Percentiles rank a stretch among this genome's conserved stretches.
These are phyloP conservation scores for Ditula angustiorana DNA, from an alignment of 2,888 invertebrate genomes.

Conservation along the genomic window DNA sequence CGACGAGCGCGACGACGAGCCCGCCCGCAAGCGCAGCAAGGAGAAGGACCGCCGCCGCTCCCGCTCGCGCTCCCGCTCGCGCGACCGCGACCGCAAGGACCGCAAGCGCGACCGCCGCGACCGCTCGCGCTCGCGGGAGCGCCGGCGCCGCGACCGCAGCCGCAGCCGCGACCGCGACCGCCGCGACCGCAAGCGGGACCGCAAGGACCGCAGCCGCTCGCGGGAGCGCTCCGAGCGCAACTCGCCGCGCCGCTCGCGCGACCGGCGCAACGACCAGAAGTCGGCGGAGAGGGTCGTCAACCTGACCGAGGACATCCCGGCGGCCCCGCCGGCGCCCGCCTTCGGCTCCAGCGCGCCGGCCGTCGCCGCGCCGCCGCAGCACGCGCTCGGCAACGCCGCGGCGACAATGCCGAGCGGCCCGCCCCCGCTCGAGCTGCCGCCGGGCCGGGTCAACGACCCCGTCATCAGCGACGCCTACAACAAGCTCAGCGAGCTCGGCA, in stretches of 20 bases:
- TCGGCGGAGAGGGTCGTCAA: conserved; percentile 61
- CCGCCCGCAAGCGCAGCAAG: conserved; percentile 61
- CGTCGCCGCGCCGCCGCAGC: conserved; percentile 5
- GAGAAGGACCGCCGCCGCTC: conserved; percentile 68
- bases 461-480: conserved; percentile 65
- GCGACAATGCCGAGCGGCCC: conserved; percentile 39
- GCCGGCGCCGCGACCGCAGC: conserved; percentile 85
- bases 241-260: conserved; percentile 78
- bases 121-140: conserved; percentile 85
- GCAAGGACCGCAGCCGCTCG: conserved; percentile 84
- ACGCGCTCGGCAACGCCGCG: conserved; percentile 43
- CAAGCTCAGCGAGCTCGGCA: conserved; percentile 79
- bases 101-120: conserved; percentile 81
- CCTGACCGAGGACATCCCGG: conserved; percentile 43
- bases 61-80: conserved; percentile 66
- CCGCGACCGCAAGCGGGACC: conserved; percentile 77
- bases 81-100: conserved; percentile 73
- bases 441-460: conserved; percentile 63
- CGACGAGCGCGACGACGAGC: conserved; percentile 62
- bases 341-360: conserved; percentile 39
- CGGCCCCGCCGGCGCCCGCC: conserved; percentile 43
- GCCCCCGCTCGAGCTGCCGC: conserved; percentile 36
- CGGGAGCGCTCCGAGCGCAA: conserved; percentile 83
- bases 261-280: conserved; percentile 78
- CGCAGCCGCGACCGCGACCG: conserved; percentile 79